These are phyloP conservation scores for Cricetomys ansorgei DNA, from an alignment of 2,113 vertebrate genomes.

Conservation along the genomic window DNA sequence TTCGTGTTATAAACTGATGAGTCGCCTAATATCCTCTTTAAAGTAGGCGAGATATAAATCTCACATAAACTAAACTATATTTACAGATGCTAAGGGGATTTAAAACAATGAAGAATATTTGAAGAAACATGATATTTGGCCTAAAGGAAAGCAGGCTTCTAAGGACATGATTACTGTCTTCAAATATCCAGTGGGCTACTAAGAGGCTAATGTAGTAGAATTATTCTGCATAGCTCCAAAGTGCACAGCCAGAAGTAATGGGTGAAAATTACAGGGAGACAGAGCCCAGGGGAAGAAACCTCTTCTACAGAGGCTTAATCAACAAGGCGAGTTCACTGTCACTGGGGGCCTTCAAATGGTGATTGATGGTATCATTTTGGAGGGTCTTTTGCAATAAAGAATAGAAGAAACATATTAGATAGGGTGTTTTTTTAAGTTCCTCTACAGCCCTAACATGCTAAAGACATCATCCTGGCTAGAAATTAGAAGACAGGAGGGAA, in stretches of 20 bases:
- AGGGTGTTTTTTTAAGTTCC: conserved; percentile 23
- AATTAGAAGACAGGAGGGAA: neutral
- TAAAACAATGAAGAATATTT: conserved; percentile 69
- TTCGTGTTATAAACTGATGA: conserved; percentile 70
- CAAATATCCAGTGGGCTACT: conserved; percentile 54
- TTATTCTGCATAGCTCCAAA: conserved; percentile 64
- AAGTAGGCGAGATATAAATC: conserved; percentile 65
- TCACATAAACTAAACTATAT: conserved; percentile 76
- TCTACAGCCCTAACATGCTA: neutral
- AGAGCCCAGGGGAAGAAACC: conserved; percentile 45
- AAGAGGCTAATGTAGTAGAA: conserved; percentile 33
- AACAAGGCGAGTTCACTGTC: conserved; percentile 2
- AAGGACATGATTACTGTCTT: conserved; percentile 67
- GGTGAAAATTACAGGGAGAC: conserved; percentile 62
- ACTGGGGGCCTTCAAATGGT: conserved; percentile 43
- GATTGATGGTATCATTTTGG: neutral
- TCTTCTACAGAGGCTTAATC: conserved; percentile 3
- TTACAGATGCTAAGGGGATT: conserved; percentile 70
- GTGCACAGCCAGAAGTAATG: conserved; percentile 55
- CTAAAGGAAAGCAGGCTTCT: conserved; percentile 53
- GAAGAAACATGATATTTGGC: conserved; percentile 73
- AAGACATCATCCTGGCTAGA: conserved; percentile 55
- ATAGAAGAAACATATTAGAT: neutral
- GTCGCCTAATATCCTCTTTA: conserved; percentile 71
- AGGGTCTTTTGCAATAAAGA: conserved; percentile 44